Conservation (phyloP, 2,797 vertebrate genomes). For the Schizopygopsis pylzovi region DNA sequence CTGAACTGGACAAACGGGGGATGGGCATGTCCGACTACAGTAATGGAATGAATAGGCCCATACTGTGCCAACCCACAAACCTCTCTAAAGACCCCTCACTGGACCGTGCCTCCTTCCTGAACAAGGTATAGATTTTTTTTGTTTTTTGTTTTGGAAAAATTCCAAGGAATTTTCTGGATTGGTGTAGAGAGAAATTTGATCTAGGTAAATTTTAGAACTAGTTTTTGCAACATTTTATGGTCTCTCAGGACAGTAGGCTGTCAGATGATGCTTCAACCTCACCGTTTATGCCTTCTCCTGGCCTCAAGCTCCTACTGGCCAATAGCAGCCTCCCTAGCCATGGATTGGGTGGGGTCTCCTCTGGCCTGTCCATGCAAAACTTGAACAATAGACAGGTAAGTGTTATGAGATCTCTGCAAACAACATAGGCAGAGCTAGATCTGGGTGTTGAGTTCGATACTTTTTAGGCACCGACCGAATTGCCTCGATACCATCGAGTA, state of each 20-base stretch:
- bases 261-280: conserved; percentile 95
- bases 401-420: neutral
- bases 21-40: conserved; percentile 95
- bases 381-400: conserved; percentile 99
- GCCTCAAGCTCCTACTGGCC: conserved; percentile 97
- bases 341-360: conserved; percentile 94
- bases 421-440: neutral
- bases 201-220: neutral
- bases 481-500: no score
- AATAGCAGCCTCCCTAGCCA: conserved; percentile 97
- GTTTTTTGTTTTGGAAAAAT: neutral
- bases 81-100: conserved; percentile 97
- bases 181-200: neutral
- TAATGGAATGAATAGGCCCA: conserved; percentile 92
- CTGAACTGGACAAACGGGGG: conserved; percentile 96
- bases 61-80: conserved; percentile 90
- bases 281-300: conserved; percentile 99
- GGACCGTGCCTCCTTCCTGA: conserved; percentile 91
- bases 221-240: neutral
- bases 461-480: no score
- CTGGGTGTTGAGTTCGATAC: no score
- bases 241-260: conserved; percentile 91
- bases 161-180: neutral
- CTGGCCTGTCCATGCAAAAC: conserved; percentile 99
- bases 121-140: conserved; percentile 84